A percentile compares a stretch with the other conserved stretches of the same genome.
phyloP scores from a whole-genome alignment of 2,888 invertebrate species.

The Euclidia mi region DNA sequence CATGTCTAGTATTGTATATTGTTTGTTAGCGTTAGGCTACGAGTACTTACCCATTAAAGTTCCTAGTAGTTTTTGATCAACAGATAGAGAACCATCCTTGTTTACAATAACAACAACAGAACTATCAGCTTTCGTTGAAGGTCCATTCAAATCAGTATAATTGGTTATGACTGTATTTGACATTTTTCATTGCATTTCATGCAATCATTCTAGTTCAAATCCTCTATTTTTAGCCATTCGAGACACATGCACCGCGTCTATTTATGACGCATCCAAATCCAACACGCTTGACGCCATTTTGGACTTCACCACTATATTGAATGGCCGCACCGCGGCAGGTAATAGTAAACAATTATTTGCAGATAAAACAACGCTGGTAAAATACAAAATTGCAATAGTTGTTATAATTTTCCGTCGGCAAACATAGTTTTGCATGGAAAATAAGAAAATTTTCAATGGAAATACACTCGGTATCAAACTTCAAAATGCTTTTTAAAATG shows the following conservation, averaged over 20 bases:
- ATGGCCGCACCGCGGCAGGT: slow-evolving; percentile 45
- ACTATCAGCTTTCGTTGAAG: slow-evolving; percentile 90
- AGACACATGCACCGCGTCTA: slow-evolving; percentile 82
- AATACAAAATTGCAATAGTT: slow-evolving; percentile 1
- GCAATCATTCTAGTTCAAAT: slow-evolving; percentile 74
- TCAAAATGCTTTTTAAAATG: slow-evolving; percentile 10
- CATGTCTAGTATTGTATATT: background rate
- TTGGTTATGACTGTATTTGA: slow-evolving; percentile 89
- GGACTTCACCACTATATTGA: slow-evolving; percentile 63
- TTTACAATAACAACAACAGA: slow-evolving; percentile 96
- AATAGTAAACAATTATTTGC: background rate
- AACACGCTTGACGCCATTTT: slow-evolving; percentile 87
- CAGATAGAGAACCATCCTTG: slow-evolving; percentile 95
- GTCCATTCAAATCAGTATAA: slow-evolving; percentile 88
- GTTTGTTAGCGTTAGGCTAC: background rate
- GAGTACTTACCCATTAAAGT: slow-evolving; percentile 93
- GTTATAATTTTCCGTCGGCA: slow-evolving; percentile 5
- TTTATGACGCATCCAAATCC: slow-evolving; percentile 79
- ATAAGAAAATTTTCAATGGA: slow-evolving; percentile 28
- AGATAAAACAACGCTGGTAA: background rate
- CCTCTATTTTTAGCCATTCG: slow-evolving; percentile 84
- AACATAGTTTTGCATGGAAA: slow-evolving; percentile 20
- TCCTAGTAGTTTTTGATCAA: slow-evolving; percentile 95
- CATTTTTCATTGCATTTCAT: slow-evolving; percentile 81
- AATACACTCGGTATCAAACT: slow-evolving; percentile 35